Evolutionary conservation across 2,888 invertebrate genomes (phyloP).

Genomic region (Eristalis arbustorum): DNA sequence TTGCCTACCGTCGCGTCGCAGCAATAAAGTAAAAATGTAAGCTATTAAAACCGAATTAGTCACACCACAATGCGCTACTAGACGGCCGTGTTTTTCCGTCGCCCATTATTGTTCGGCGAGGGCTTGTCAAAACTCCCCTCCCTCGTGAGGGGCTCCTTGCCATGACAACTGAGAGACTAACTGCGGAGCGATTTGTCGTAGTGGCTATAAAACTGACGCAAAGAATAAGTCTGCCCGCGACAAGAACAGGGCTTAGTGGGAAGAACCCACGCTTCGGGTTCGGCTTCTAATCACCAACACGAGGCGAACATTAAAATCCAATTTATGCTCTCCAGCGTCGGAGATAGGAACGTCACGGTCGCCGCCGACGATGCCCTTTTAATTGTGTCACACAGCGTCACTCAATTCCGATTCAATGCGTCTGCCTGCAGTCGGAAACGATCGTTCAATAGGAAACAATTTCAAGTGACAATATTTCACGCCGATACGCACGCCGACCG

Average conservation of each 20-base stretch:
- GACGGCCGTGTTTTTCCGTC: conserved; percentile 1
- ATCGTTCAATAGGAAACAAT: conserved; percentile 27
- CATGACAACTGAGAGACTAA: background rate
- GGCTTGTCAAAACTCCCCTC: conserved; percentile 12
- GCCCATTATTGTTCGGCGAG: conserved; percentile 33
- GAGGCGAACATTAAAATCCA: conserved; percentile 34
- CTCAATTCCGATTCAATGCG: conserved; percentile 36
- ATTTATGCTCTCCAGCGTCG: conserved; percentile 49
- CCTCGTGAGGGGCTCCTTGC: background rate
- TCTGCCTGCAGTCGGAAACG: conserved; percentile 3
- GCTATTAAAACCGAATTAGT: conserved; percentile 52
- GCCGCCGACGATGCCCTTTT: conserved; percentile 24
- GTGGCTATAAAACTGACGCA: conserved; percentile 17
- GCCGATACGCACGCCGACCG: conserved; percentile 27
- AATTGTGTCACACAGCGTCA: conserved; percentile 59
- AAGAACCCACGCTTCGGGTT: conserved; percentile 34
- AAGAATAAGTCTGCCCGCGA: conserved; percentile 8
- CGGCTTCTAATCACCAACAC: conserved; percentile 25
- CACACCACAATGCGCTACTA: conserved; percentile 13
- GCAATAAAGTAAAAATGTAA: conserved; percentile 16
- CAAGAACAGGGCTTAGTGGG: conserved; percentile 1
- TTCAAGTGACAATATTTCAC: conserved; percentile 57
- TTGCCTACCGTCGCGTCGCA: background rate
- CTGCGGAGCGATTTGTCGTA: conserved; percentile 34
- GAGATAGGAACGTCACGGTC: conserved; percentile 32